These are phyloP conservation scores for Rhinogobius similis DNA, from an alignment of 2,113 vertebrate genomes.

Conservation along the genomic window DNA sequence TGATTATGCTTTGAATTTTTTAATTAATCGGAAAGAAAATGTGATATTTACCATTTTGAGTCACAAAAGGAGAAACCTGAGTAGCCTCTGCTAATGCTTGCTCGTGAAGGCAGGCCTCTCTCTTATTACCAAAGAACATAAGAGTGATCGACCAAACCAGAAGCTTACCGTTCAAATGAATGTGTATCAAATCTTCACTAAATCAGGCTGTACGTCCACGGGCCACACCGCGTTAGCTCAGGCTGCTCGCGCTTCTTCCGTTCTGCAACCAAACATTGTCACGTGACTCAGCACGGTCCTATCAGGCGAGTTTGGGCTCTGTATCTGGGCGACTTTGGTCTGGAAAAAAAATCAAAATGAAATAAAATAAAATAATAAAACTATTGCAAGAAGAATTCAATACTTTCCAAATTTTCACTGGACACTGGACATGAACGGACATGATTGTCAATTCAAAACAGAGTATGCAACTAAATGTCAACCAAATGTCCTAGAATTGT, in stretches of 20 bases:
- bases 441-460: too few relatives aligned
- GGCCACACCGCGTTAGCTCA: neutral
- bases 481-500: too few relatives aligned
- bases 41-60: neutral
- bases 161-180: neutral
- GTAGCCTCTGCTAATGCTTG: neutral
- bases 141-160: neutral
- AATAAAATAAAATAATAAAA: neutral
- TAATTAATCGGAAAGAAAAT: neutral
- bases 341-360: too few relatives aligned
- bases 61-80: neutral
- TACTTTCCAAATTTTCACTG: too few relatives aligned
- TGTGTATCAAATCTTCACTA: neutral
- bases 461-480: too few relatives aligned
- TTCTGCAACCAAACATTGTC: conserved; percentile 56
- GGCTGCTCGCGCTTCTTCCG: neutral
- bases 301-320: neutral
- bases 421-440: too few relatives aligned
- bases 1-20: too few relatives aligned
- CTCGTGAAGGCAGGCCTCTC: neutral
- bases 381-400: too few relatives aligned
- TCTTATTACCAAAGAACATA: neutral
- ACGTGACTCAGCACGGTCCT: conserved; percentile 44
- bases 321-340: neutral
- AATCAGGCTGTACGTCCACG: neutral